Evolutionary conservation across 1,140 invertebrate species (phyloP), one percentile per base, ranked within the genome.

Genomic region (Gonatopus flavifemur): DNA sequence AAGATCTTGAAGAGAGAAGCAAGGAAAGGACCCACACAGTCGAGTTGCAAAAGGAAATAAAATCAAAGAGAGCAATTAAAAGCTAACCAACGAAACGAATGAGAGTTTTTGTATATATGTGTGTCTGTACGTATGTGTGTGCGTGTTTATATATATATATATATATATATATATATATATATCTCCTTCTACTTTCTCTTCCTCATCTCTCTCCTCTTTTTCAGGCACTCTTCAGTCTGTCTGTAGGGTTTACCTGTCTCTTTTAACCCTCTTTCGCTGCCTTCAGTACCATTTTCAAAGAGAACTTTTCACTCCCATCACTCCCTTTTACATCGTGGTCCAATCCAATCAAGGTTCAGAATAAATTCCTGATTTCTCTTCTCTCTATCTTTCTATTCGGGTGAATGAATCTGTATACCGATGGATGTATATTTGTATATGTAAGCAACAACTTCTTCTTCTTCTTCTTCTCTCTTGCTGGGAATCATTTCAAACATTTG

Each of bases 11-110:
- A n/a, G n/a, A n/a, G n/a, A n/a, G n/a, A n/a, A n/a, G n/a, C n/a
- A n/a, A n/a, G n/a, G 18, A 33, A 22, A 32, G 49, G 49, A 43
- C 42, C 39, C n/a, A n/a, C n/a, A n/a, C n/a, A n/a, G 43, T 62
- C 41, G 45, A 43, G 39, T 50, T 28, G 45, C 46, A 49, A 62
- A 62, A 60, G 41, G 39, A 60, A 53, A 57, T 57, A 53, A 47
- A 62, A 55, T 60, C 50, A 60, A 62, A 60, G 57, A 38, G 54
- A 60, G 58, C 53, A 61, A 62, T 62, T 62, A 62, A 62, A 60
- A 62, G 49, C 25, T n/a, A n/a, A n/a, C n/a, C 54, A 37, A 56
- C 53, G 49, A 48, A 37, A 39, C 49, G 3, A 5, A n/a, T n/a
- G n/a, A n/a, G n/a, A n/a, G n/a, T n/a, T n/a, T n/a, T n/a, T n/a